These are phyloP conservation scores for Lasius fuliginosus DNA, from an alignment of 2,888 invertebrate genomes.

Conservation along the genomic window DNA sequence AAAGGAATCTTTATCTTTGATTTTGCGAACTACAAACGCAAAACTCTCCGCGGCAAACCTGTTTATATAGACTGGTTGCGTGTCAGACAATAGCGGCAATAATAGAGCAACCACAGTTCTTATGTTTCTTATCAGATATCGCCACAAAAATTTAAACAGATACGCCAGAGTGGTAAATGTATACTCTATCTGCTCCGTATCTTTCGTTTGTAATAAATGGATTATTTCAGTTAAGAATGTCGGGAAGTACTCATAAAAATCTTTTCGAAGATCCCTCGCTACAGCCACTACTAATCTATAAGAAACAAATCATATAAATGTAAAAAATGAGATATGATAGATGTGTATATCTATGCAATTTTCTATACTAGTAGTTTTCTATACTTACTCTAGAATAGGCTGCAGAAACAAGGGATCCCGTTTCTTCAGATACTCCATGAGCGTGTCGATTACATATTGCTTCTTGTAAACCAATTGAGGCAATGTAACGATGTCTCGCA, in stretches of 20 bases:
- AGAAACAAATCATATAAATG: constrained; percentile 66
- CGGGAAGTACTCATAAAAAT: constrained; percentile 95
- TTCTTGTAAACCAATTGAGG: constrained; percentile 94
- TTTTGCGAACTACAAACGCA: constrained; percentile 96
- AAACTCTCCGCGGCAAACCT: constrained; percentile 98
- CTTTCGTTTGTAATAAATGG: constrained; percentile 91
- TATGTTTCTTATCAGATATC: constrained; percentile 93
- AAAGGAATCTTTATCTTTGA: constrained; percentile 92
- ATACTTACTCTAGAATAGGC: constrained; percentile 94
- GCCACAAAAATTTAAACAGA: constrained; percentile 96
- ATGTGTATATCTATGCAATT: background rate
- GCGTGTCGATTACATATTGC: constrained; percentile 91
- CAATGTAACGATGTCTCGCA: constrained; percentile 92
- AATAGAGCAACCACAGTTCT: constrained; percentile 91
- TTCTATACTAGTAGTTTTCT: background rate
- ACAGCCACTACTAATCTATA: constrained; percentile 93
- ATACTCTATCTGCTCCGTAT: constrained; percentile 95
- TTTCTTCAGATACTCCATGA: constrained; percentile 91
- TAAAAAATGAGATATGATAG: background rate
- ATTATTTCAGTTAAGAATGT: constrained; percentile 92
- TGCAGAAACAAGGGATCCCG: constrained; percentile 92
- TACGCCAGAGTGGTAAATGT: constrained; percentile 95
- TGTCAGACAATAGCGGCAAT: constrained; percentile 92
- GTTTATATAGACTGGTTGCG: constrained; percentile 94
- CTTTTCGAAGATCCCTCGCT: constrained; percentile 95